Evolutionary conservation across 2,888 invertebrate species (phyloP).

Genomic region (Cybosia mesomella): DNA sequence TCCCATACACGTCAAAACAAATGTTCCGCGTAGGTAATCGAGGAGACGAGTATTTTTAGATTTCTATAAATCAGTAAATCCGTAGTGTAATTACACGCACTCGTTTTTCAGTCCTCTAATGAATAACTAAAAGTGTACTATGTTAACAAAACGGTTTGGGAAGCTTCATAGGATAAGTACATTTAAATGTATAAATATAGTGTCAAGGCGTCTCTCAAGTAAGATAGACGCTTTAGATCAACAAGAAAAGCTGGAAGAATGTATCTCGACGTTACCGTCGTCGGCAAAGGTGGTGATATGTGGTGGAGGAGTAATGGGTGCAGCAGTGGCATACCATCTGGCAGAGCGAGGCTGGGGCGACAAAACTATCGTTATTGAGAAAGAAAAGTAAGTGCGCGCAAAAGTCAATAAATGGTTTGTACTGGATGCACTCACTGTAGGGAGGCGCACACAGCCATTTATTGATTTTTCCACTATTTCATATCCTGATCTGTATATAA

Average conservation of each 20-base stretch:
- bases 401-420: slow-evolving; percentile 9
- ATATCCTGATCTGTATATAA: neutral
- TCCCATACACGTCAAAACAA: slow-evolving; percentile 38
- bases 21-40: slow-evolving; percentile 18
- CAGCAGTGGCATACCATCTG: slow-evolving; percentile 96
- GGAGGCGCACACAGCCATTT: neutral
- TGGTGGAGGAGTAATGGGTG: slow-evolving; percentile 97
- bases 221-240: slow-evolving; percentile 68
- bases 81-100: slow-evolving; percentile 25
- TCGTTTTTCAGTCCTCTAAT: slow-evolving; percentile 16
- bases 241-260: slow-evolving; percentile 70
- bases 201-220: slow-evolving; percentile 58
- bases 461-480: slow-evolving; percentile 9
- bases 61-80: slow-evolving; percentile 21
- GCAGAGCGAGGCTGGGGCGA: slow-evolving; percentile 93
- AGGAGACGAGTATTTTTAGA: slow-evolving; percentile 44
- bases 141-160: slow-evolving; percentile 60
- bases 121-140: slow-evolving; percentile 21
- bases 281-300: slow-evolving; percentile 93
- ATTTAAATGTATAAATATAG: slow-evolving; percentile 44
- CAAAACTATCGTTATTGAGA: slow-evolving; percentile 94
- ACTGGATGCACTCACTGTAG: neutral
- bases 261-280: slow-evolving; percentile 68
- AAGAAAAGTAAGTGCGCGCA: slow-evolving; percentile 89
- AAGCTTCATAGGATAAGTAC: slow-evolving; percentile 34